Evolutionary conservation across 2,797 vertebrate genomes (phyloP).

Genomic region (Ambastaia sidthimunki): DNA sequence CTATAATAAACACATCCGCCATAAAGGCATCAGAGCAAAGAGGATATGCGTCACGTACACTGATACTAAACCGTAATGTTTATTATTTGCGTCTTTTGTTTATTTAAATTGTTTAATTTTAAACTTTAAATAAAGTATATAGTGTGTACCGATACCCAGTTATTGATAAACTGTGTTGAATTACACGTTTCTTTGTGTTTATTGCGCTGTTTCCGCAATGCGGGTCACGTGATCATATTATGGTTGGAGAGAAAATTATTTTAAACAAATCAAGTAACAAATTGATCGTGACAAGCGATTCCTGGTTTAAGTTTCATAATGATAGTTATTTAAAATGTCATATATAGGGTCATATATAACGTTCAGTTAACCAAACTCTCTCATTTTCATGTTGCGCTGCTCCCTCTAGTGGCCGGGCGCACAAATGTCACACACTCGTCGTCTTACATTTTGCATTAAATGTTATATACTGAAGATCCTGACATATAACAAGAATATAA

Average conservation of each 20-base stretch:
- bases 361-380: neutral
- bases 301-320: neutral
- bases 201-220: too few relatives aligned
- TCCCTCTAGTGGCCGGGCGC: conserved; percentile 1
- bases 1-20: conserved; percentile 27
- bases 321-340: neutral
- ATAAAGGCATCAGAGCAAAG: conserved; percentile 41
- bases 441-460: conserved; percentile 19
- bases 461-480: conserved; percentile 33
- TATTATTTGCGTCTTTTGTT: too few relatives aligned
- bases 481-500: conserved; percentile 33
- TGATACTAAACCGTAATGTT: neutral
- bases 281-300: too few relatives aligned
- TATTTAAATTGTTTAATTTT: too few relatives aligned
- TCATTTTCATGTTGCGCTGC: neutral
- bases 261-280: too few relatives aligned
- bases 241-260: too few relatives aligned
- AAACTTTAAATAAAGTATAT: too few relatives aligned
- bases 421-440: conserved; percentile 39
- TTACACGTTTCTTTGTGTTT: too few relatives aligned
- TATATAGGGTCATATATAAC: too few relatives aligned
- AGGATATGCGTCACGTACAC: neutral
- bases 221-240: too few relatives aligned
- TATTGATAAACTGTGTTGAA: too few relatives aligned
- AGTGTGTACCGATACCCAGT: too few relatives aligned